Conservation (phyloP, 2,797 vertebrate species). For the Melanotaenia parkinsoni region DNA sequence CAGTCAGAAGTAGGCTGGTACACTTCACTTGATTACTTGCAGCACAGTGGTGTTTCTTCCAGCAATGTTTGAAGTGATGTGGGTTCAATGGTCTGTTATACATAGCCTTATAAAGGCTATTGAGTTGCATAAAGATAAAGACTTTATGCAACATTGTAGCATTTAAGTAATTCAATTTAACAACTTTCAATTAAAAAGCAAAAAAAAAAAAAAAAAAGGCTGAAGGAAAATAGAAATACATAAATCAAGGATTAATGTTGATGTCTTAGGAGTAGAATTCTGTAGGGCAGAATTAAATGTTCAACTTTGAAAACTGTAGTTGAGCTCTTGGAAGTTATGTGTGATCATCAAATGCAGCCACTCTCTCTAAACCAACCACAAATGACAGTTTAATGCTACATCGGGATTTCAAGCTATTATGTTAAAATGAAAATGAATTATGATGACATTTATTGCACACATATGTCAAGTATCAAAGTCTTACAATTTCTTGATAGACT, state of each 20-base stretch:
- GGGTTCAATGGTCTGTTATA: background rate
- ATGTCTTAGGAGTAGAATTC: too few relatives aligned
- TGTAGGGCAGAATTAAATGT: too few relatives aligned
- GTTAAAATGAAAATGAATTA: background rate
- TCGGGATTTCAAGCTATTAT: background rate
- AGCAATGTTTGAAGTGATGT: background rate
- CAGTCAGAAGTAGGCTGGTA: background rate
- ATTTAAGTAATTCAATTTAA: background rate
- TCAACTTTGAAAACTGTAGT: too few relatives aligned
- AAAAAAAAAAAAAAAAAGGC: too few relatives aligned
- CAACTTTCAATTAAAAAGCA: too few relatives aligned
- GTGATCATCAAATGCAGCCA: too few relatives aligned
- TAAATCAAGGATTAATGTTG: too few relatives aligned
- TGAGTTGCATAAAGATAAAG: too few relatives aligned
- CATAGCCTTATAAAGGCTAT: background rate
- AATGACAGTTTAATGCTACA: background rate
- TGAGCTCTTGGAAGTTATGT: too few relatives aligned
- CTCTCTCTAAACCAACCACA: too few relatives aligned
- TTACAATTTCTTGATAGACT: background rate
- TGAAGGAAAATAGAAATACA: too few relatives aligned
- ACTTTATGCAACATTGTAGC: background rate
- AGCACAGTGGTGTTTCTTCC: background rate
- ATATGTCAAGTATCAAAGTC: background rate
- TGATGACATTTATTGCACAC: background rate
- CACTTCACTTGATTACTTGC: background rate